Base-by-base conservation (phyloP, 2,797 vertebrate species). In the Jordanella pulchra region DNA sequence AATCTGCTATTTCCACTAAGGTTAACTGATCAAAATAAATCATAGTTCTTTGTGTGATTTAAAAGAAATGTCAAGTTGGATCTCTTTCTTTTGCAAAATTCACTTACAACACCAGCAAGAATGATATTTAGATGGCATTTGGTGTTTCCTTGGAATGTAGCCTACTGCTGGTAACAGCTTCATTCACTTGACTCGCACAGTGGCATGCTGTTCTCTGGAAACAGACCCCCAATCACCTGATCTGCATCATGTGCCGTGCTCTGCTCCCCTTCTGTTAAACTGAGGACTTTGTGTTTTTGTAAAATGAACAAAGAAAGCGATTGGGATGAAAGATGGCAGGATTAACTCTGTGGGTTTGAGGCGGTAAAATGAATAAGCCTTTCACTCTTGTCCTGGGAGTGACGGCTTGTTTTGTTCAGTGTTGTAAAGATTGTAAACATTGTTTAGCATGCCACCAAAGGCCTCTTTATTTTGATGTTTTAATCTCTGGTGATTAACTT, bases 281-380 rank as follows among this genome's bases (percentile, higher is more conserved):
- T 77, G 83, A 85, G 75, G 54, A 67, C 81, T 86, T 77, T 89
- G 81, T 91, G 85, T 86, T 65, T 84, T 78, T 84, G 81, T 86
- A 58, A 58, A 72, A 76, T 80, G 71, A 80, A 90, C 86, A 89
- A 89, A 83, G 73, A 79, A 74, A 76, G 71, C 35, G 30, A 53
- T 84, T 65, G 50, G 69, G 75, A 44, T 80, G 67, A 84, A 84
- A 75, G 81, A 73, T 13, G 10, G 42, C 58, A 25, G 82, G 84
- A 90, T 90, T 85, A 90, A 50, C 81, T 71, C 71, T 25, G 64
- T 71, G 61, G 67, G 61, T 48, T 80, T 71, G 78, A 67, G 65
- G 73, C 73, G 72, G 39, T 80, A 69, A 79, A 35, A 79, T 75
- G 64, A 86, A 76, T 78, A 77, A 87, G 83, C 86, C 81, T 75